Evolutionary conservation across 2,113 vertebrate species (phyloP).

Genomic region (Clarias batrachus): DNA sequence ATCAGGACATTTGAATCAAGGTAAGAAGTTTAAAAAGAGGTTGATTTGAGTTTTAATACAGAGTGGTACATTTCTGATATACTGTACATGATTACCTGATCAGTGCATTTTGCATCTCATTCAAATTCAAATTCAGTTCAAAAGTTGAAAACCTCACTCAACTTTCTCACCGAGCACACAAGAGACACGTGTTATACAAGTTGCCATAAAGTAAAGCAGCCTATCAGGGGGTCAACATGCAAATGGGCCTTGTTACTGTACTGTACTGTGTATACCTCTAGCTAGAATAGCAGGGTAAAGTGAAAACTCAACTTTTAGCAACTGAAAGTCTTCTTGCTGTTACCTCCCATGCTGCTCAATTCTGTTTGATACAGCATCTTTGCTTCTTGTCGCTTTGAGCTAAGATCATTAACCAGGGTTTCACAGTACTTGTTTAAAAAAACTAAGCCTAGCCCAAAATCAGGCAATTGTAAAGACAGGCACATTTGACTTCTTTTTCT

Average conservation of each 20-base stretch:
- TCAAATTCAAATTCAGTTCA: neutral
- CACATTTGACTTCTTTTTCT: neutral
- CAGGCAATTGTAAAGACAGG: neutral
- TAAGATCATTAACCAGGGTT: neutral
- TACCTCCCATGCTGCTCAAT: neutral
- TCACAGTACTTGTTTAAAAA: neutral
- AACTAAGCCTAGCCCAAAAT: neutral
- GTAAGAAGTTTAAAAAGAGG: neutral
- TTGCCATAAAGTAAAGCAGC: neutral
- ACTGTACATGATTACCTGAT: neutral
- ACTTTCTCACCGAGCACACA: neutral
- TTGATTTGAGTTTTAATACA: neutral
- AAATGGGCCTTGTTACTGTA: neutral
- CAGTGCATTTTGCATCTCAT: neutral
- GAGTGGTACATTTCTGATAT: neutral
- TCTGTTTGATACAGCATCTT: neutral
- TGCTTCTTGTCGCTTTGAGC: neutral
- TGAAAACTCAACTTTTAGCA: neutral
- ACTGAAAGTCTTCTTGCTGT: neutral
- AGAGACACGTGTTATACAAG: neutral
- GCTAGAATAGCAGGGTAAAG: neutral
- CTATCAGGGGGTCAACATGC: neutral
- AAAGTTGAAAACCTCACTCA: neutral
- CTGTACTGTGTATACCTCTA: neutral
- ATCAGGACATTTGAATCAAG: slow-evolving; percentile 11